Conservation (phyloP, 2,113 vertebrate species). For the Solea solea region DNA sequence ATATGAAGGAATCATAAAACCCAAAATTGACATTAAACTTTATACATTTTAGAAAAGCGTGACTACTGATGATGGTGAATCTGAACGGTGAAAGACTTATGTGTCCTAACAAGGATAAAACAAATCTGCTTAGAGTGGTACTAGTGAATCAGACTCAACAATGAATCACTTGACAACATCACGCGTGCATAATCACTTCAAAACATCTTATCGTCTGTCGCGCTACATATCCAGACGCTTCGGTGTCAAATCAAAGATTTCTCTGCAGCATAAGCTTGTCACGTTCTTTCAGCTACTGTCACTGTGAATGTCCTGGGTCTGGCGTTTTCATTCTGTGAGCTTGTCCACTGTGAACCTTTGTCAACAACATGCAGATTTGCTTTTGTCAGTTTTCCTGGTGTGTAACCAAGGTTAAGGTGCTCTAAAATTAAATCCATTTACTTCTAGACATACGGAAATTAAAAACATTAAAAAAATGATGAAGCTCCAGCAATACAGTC, state of each 20-base stretch:
- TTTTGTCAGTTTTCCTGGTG: neutral
- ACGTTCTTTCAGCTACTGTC: neutral
- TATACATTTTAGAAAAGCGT: conserved; percentile 11
- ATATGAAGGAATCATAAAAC: conserved; percentile 3
- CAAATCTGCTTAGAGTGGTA: no score
- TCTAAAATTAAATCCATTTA: conserved; percentile 5
- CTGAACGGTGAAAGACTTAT: neutral
- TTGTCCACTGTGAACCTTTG: neutral
- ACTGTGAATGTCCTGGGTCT: neutral
- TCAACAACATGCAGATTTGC: neutral
- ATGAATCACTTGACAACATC: neutral
- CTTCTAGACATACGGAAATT: conserved; percentile 4
- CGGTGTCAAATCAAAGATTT: conserved; percentile 5
- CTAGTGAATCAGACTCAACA: conserved; percentile 1
- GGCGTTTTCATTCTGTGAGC: neutral
- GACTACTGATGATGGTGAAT: neutral
- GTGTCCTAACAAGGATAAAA: neutral
- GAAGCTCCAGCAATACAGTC: conserved; percentile 20
- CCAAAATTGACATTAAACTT: conserved; percentile 2
- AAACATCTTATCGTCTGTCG: conserved; percentile 14
- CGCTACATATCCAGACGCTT: neutral
- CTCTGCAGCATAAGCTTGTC: neutral
- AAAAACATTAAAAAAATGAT: conserved; percentile 3
- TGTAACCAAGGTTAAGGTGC: conserved; percentile 42
- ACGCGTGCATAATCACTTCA: conserved; percentile 10